Percentiles rank a stretch among this genome's conserved stretches.
Conservation (phyloP, 2,888 invertebrate genomes). For the Cremastinae sp. region DNA sequence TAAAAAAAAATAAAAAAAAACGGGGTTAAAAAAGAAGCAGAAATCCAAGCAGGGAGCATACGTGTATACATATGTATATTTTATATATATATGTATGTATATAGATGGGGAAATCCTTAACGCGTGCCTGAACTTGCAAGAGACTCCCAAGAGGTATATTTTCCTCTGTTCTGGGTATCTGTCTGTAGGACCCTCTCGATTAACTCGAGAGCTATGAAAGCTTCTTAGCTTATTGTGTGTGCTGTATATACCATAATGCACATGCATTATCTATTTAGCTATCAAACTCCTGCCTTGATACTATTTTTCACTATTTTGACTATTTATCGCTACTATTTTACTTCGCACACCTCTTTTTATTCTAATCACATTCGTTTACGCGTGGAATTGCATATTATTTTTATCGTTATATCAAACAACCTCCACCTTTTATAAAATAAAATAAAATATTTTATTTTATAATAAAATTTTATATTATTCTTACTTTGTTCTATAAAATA, state of each 20-base stretch:
- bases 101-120: conserved; percentile 35
- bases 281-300: conserved; percentile 10
- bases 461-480: too few relatives aligned
- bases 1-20: not conserved
- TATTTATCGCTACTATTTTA: too few relatives aligned
- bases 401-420: too few relatives aligned
- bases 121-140: conserved; percentile 39
- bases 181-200: not conserved
- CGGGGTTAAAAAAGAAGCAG: conserved; percentile 8
- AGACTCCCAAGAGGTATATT: conserved; percentile 20
- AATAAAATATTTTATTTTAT: too few relatives aligned
- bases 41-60: conserved; percentile 8
- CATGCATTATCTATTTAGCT: conserved; percentile 44
- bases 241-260: too few relatives aligned
- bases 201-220: conserved; percentile 24
- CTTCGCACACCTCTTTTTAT: too few relatives aligned
- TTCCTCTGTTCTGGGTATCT: conserved; percentile 34
- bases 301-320: not conserved
- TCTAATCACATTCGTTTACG: too few relatives aligned
- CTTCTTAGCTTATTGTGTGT: conserved; percentile 29
- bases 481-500: too few relatives aligned
- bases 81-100: conserved; percentile 25
- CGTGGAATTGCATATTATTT: too few relatives aligned
- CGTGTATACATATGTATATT: conserved; percentile 28
- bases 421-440: too few relatives aligned